Evolutionary conservation across 2,888 invertebrate genomes (phyloP).

Genomic region (Malthinus flaveolus): DNA sequence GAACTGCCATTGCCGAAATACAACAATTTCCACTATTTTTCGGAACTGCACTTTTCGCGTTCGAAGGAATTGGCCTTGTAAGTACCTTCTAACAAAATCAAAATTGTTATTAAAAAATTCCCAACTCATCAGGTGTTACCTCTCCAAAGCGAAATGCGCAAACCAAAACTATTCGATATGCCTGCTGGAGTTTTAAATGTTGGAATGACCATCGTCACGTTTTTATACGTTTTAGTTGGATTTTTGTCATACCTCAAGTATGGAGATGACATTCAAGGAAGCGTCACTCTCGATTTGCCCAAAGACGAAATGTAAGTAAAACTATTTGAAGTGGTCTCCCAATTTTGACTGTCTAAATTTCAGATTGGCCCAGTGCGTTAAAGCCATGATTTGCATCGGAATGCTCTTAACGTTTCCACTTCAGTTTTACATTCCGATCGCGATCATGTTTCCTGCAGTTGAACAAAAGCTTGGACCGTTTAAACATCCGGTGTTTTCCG

Average conservation of each 20-base stretch:
- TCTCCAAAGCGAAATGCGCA: constrained; percentile 87
- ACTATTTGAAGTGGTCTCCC: background rate
- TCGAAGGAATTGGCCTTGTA: constrained; percentile 93
- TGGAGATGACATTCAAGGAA: constrained; percentile 80
- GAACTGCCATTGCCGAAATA: constrained; percentile 65
- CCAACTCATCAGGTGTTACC: constrained; percentile 75
- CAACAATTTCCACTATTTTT: constrained; percentile 81
- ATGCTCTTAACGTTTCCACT: constrained; percentile 90
- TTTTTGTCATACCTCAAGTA: constrained; percentile 87
- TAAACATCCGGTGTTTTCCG: constrained; percentile 63
- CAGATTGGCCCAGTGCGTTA: constrained; percentile 81
- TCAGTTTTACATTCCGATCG: constrained; percentile 93
- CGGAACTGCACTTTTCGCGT: constrained; percentile 94
- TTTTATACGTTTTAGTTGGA: constrained; percentile 79
- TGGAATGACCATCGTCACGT: constrained; percentile 81
- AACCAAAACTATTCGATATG: constrained; percentile 76
- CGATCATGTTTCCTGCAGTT: constrained; percentile 82
- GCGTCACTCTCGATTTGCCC: constrained; percentile 86
- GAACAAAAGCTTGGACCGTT: constrained; percentile 59
- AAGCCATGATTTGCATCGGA: constrained; percentile 81
- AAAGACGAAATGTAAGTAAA: constrained; percentile 60
- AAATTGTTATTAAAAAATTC: background rate
- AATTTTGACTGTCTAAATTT: constrained; percentile 35
- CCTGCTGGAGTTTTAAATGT: constrained; percentile 85
- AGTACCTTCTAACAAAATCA: constrained; percentile 43